These are phyloP conservation scores for Machimus rusticus DNA, from an alignment of 2,888 invertebrate genomes.

Conservation along the genomic window DNA sequence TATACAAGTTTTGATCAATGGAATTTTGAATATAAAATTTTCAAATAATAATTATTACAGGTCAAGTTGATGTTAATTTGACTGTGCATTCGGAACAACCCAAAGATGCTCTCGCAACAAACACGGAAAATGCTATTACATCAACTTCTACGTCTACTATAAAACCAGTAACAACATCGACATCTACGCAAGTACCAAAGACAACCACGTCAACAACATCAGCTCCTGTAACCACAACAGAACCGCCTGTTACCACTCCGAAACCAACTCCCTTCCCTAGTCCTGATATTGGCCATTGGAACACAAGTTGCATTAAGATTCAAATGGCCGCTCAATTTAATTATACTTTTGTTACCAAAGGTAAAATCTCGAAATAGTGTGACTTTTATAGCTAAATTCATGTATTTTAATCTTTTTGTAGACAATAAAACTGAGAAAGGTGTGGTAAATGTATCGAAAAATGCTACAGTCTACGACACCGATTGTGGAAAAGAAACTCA, in stretches of 20 bases:
- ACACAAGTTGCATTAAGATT: conserved; percentile 71
- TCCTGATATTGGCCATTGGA: conserved; percentile 65
- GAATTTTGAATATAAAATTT: not conserved
- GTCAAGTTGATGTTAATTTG: not conserved
- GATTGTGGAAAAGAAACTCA: conserved; percentile 60
- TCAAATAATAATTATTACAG: not conserved
- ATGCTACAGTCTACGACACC: conserved; percentile 59
- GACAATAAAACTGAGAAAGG: conserved; percentile 54
- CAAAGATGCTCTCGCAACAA: conserved; percentile 26
- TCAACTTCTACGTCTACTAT: conserved; percentile 53
- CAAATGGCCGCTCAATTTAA: conserved; percentile 74
- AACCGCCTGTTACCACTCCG: conserved; percentile 57
- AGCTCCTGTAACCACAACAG: conserved; percentile 53
- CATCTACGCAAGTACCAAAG: conserved; percentile 60
- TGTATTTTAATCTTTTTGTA: conserved; percentile 31
- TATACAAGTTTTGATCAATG: not conserved
- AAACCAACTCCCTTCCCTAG: conserved; percentile 57
- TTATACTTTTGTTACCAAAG: conserved; percentile 62
- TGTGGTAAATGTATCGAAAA: conserved; percentile 63
- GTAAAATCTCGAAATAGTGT: conserved; percentile 49
- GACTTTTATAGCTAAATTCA: too few relatives aligned
- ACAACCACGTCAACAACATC: conserved; percentile 56
- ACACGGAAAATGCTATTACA: conserved; percentile 43
- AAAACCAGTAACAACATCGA: conserved; percentile 56
- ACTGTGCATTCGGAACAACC: not conserved